Evolutionary conservation across 1,140 invertebrate species (phyloP).

Genomic region (Eumaeus atala): DNA sequence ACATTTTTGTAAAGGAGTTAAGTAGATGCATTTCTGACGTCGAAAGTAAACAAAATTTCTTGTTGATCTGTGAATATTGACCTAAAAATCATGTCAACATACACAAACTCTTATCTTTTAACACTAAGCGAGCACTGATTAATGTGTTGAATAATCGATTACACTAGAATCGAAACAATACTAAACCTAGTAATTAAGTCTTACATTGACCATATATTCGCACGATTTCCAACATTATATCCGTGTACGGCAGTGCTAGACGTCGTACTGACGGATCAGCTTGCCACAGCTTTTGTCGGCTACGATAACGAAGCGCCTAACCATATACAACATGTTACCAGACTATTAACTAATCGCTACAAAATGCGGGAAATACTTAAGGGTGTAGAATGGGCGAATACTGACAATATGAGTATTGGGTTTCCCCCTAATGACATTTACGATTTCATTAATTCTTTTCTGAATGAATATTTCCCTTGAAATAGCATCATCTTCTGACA

Average conservation of each 20-base stretch:
- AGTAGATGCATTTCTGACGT: no score
- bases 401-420: conserved; percentile 13
- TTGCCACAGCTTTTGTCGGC: conserved; percentile 27
- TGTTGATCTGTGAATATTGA: conserved; percentile 35
- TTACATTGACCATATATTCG: conserved; percentile 38
- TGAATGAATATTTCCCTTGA: no score
- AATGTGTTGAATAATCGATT: conserved; percentile 37
- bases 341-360: conserved; percentile 24
- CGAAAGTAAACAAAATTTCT: no score
- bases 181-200: conserved; percentile 30
- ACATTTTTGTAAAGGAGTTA: conserved; percentile 31
- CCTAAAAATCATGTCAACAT: conserved; percentile 27
- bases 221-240: conserved; percentile 29
- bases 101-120: conserved; percentile 26
- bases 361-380: conserved; percentile 25
- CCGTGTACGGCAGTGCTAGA: conserved; percentile 35
- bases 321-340: conserved; percentile 28
- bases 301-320: conserved; percentile 2
- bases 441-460: conserved; percentile 25
- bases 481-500: no score
- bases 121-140: conserved; percentile 30
- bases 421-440: conserved; percentile 17
- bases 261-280: conserved; percentile 35
- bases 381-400: conserved; percentile 22
- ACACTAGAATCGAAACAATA: conserved; percentile 32